phyloP scores from a whole-genome alignment of 2,797 vertebrate species.

The Meriones psammophilus region DNA sequence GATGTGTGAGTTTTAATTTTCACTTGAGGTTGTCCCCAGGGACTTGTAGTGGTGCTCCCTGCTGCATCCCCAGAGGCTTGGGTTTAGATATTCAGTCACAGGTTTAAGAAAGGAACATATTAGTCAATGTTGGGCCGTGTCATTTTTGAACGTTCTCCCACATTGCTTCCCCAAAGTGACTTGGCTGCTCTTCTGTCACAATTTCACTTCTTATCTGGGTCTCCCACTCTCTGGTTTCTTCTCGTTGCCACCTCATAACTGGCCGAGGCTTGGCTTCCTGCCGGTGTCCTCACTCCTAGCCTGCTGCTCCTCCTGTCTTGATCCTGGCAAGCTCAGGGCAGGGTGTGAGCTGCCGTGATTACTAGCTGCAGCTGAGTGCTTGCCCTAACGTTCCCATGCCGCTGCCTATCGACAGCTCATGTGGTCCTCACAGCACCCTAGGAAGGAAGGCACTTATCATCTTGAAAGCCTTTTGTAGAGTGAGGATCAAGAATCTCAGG shows the following conservation, averaged over 20 bases:
- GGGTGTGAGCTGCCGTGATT: neutral
- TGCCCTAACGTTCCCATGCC: neutral
- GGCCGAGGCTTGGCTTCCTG: slow-evolving; percentile 2
- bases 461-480: slow-evolving; percentile 9
- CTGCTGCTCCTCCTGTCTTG: neutral
- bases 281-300: neutral
- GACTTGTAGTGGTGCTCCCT: neutral
- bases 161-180: rapidly evolving
- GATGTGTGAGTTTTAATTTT: slow-evolving; percentile 42
- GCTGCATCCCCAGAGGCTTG: neutral
- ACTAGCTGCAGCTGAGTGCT: neutral
- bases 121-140: neutral
- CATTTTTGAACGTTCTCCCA: neutral
- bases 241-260: neutral
- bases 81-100: slow-evolving; percentile 7
- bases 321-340: neutral
- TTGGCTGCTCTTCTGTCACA: neutral
- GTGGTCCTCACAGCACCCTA: neutral
- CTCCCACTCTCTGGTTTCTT: neutral
- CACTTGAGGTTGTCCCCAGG: neutral
- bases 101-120: slow-evolving; percentile 1
- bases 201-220: neutral
- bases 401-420: neutral
- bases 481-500: neutral
- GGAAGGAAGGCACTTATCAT: neutral